phyloP scores from a whole-genome alignment of 2,888 invertebrate genomes.

The Bhutanitis thaidina region DNA sequence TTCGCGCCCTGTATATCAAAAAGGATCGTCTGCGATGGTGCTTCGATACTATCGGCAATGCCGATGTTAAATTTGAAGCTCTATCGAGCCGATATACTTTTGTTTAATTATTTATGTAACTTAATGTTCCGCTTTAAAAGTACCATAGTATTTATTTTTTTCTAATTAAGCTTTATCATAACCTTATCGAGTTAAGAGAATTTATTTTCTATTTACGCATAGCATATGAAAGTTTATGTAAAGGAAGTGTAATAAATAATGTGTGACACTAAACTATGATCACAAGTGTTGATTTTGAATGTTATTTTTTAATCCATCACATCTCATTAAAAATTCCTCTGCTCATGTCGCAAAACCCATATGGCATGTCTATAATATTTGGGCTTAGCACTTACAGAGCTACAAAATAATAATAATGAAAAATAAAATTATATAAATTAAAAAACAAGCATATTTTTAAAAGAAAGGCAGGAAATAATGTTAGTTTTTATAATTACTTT shows the following conservation, averaged over 20 bases:
- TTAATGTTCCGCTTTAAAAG: constrained; percentile 66
- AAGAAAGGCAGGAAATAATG: too few species aligned
- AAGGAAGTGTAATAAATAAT: constrained; percentile 25
- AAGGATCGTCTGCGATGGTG: constrained; percentile 6
- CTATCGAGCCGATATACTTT: constrained; percentile 30
- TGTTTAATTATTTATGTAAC: constrained; percentile 51
- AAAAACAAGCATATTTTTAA: not conserved
- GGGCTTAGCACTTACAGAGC: not conserved
- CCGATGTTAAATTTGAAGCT: constrained; percentile 17
- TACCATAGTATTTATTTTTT: constrained; percentile 70
- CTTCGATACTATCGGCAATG: not conserved
- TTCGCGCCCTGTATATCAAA: constrained; percentile 21
- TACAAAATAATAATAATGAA: too few species aligned
- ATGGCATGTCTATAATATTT: not conserved
- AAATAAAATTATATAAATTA: not conserved
- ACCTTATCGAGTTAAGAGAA: constrained; percentile 43
- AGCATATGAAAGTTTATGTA: constrained; percentile 40
- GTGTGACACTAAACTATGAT: constrained; percentile 1
- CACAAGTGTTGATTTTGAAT: constrained; percentile 7
- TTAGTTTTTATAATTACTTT: not conserved
- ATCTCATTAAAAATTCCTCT: not conserved
- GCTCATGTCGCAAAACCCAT: not conserved
- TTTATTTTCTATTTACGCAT: constrained; percentile 44
- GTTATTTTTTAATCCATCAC: not conserved
- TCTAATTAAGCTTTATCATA: constrained; percentile 53